Percentiles rank a stretch among this genome's conserved stretches.
phyloP scores from a whole-genome alignment of 2,113 vertebrate genomes.

The Tragelaphus imberbis region DNA sequence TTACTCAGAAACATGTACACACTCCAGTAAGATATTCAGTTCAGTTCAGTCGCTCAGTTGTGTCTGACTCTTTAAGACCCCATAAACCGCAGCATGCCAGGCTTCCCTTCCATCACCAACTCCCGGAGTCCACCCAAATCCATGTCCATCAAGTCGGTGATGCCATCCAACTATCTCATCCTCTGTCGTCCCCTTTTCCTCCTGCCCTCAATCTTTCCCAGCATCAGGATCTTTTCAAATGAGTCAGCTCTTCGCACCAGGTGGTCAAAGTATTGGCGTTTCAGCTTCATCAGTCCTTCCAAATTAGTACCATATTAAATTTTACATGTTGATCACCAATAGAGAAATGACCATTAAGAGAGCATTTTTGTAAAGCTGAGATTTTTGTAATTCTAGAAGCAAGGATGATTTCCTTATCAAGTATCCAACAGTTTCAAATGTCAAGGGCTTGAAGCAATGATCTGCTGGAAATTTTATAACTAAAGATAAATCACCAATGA shows the following conservation, averaged over 20 bases:
- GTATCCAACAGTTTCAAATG: constrained; percentile 58
- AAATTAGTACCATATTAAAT: background rate
- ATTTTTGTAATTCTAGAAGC: constrained; percentile 40
- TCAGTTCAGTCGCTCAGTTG: too few relatives aligned
- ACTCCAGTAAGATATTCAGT: background rate
- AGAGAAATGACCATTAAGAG: constrained; percentile 60
- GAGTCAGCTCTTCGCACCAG: too few relatives aligned
- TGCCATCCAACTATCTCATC: too few relatives aligned
- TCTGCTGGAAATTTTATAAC: constrained; percentile 54
- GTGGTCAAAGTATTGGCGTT: too few relatives aligned
- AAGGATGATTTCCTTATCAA: constrained; percentile 41
- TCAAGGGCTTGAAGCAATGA: constrained; percentile 44
- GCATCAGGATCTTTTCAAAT: too few relatives aligned
- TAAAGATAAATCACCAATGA: constrained; percentile 66
- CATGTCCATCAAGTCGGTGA: fast-evolving
- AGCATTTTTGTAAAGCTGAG: constrained; percentile 63
- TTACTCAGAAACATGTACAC: background rate
- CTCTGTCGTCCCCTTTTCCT: too few relatives aligned
- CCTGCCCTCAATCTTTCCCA: too few relatives aligned
- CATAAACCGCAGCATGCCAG: fast-evolving
- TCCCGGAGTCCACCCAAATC: too few relatives aligned
- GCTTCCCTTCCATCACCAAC: too few relatives aligned
- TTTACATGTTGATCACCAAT: constrained; percentile 22
- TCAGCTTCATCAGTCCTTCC: too few relatives aligned
- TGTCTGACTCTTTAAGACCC: too few relatives aligned